Evolutionary conservation across 2,113 vertebrate genomes (phyloP), one percentile per base, ranked within the genome.

Genomic region (Mirounga angustirostris): DNA sequence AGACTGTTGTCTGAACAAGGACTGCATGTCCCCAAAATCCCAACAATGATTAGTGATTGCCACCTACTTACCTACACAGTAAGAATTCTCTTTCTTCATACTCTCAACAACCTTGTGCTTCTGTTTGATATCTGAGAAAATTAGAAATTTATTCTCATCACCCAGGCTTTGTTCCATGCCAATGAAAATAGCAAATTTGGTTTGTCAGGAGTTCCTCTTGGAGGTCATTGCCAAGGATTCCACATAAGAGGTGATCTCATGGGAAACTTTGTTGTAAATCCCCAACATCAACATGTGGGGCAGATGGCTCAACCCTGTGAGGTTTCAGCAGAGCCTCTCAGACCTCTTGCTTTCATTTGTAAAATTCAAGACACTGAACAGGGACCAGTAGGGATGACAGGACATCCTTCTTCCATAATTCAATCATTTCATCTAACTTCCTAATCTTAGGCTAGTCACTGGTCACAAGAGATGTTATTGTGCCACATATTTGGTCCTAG

Each of bases 121-220:
- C n/a, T 21, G 5, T 82, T 76, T 86, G n/a, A 89, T 71, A 89
- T 88, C 76, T 94, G 21, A 97, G 74, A 78, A 92, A 94, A 79
- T 78, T 46, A 58, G 28, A 94, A 63, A 92, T 91, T 19, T 91
- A 61, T 83, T 97, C 67, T 91, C 50, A 81, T 16, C 46, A 10
- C 21, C 30, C 54, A 84, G 93, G 30, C 30, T 18, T 93, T 54
- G 63, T 14, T 91, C 30, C 61, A 52, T 52, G 87, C 12, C 79
- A 69, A 83, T 33, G 54, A 92, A 89, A 46, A 74, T 24, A 69
- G 52, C 40, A 94, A 50, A 63, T 46, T 79, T 87, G 56, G 61
- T 80, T 89, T 33, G 12, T 50, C 69, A 69, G 56, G 18, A 91
- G 7, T 33, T 1, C 36, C 18, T 12, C 3, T 33, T 69, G n/a